These are phyloP conservation scores for Agrotis ipsilon DNA, from an alignment of 2,888 invertebrate genomes.

Conservation along the genomic window DNA sequence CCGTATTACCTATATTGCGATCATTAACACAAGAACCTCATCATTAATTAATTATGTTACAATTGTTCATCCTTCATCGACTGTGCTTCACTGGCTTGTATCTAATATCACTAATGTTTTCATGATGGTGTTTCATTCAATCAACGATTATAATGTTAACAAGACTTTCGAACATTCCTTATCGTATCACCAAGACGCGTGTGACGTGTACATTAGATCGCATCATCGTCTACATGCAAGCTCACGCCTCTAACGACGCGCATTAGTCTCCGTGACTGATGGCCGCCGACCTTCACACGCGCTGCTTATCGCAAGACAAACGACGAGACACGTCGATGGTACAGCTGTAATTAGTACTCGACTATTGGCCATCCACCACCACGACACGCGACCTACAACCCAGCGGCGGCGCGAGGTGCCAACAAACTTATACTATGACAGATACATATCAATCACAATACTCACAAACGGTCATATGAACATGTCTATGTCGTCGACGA, in stretches of 20 bases:
- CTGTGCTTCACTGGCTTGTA: no score
- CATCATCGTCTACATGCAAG: slow-evolving; percentile 17
- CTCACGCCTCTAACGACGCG: slow-evolving; percentile 15
- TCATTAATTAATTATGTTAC: not conserved
- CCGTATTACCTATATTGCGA: not conserved
- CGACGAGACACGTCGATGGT: slow-evolving; percentile 14
- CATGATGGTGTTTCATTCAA: not conserved
- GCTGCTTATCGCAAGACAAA: slow-evolving; percentile 35
- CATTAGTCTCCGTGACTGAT: slow-evolving; percentile 13
- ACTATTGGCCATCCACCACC: slow-evolving; percentile 3
- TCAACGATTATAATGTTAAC: not conserved
- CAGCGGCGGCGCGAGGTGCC: not conserved
- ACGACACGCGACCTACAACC: not conserved
- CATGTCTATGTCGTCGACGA: slow-evolving; percentile 7
- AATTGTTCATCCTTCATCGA: not conserved
- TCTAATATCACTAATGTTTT: not conserved
- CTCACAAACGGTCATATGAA: slow-evolving; percentile 31
- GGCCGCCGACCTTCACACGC: slow-evolving; percentile 19
- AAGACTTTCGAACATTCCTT: not conserved
- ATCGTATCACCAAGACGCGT: not conserved
- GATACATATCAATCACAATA: slow-evolving; percentile 28
- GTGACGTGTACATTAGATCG: slow-evolving; percentile 2
- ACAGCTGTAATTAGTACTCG: slow-evolving; percentile 26
- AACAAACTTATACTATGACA: slow-evolving; percentile 34
- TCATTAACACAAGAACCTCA: not conserved